Evolutionary conservation across 2,888 invertebrate genomes (phyloP).

Genomic region (Phengaris arion): DNA sequence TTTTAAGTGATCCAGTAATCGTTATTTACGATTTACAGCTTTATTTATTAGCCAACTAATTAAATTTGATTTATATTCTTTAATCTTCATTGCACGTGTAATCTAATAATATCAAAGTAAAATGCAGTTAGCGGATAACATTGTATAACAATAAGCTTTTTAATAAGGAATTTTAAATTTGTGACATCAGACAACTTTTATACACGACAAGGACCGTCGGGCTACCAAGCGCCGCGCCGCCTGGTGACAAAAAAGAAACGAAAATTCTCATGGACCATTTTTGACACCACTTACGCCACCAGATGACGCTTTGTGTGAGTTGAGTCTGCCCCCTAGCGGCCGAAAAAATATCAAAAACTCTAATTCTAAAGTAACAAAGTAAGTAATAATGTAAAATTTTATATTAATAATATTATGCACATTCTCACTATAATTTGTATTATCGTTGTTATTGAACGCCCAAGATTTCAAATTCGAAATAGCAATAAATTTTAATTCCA

Average conservation of each 20-base stretch:
- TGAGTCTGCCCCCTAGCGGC: too few relatives aligned
- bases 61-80: conserved; percentile 29
- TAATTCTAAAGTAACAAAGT: too few relatives aligned
- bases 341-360: too few relatives aligned
- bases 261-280: too few relatives aligned
- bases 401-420: not conserved
- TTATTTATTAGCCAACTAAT: conserved; percentile 33
- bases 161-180: too few relatives aligned
- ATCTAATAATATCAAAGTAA: not conserved
- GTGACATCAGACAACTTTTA: too few relatives aligned
- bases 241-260: too few relatives aligned
- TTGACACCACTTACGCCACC: too few relatives aligned
- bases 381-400: not conserved
- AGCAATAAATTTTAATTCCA: not conserved
- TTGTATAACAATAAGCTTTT: too few relatives aligned
- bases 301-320: too few relatives aligned
- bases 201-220: too few relatives aligned
- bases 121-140: not conserved
- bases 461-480: conserved; percentile 7
- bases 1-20: conserved; percentile 39
- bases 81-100: conserved; percentile 12
- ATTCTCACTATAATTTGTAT: not conserved
- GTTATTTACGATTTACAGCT: conserved; percentile 39
- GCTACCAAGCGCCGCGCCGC: too few relatives aligned
- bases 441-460: conserved; percentile 4